Percentiles rank a stretch among this genome's conserved stretches.
Conservation (phyloP, 1,140 invertebrate species). For the Cherax destructor region DNA sequence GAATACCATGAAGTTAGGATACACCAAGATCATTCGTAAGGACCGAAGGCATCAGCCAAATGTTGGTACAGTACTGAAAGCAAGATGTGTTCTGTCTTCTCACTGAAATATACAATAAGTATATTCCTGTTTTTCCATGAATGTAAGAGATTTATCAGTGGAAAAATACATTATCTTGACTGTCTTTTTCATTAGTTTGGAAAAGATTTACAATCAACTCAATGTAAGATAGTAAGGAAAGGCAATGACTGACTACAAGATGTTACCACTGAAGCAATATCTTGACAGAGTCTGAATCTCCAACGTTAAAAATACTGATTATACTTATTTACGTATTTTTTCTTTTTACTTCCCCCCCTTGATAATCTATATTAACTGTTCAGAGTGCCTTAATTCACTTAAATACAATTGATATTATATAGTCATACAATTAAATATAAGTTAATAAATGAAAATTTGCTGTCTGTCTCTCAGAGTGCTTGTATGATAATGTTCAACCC, state of each 20-base stretch:
- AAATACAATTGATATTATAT: neutral
- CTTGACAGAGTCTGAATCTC: neutral
- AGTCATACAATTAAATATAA: neutral
- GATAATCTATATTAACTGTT: too few species aligned
- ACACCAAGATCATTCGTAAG: too few species aligned
- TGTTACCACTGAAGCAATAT: neutral
- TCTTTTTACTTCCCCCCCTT: too few species aligned
- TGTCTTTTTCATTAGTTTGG: neutral
- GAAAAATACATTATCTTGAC: neutral
- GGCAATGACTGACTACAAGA: neutral
- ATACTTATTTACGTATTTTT: too few species aligned
- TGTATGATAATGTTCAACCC: neutral
- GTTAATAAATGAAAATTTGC: neutral
- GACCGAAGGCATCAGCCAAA: too few species aligned
- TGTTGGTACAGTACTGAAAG: too few species aligned
- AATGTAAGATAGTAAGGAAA: neutral
- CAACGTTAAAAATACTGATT: too few species aligned
- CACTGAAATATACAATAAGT: too few species aligned
- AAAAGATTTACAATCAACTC: neutral
- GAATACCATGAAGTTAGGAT: too few species aligned
- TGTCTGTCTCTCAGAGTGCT: too few species aligned
- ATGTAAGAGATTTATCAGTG: neutral
- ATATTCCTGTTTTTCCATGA: too few species aligned
- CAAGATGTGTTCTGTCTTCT: too few species aligned
- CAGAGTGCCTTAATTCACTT: neutral